phyloP scores from a whole-genome alignment of 2,888 invertebrate species.

The Drosophila ustulata region DNA sequence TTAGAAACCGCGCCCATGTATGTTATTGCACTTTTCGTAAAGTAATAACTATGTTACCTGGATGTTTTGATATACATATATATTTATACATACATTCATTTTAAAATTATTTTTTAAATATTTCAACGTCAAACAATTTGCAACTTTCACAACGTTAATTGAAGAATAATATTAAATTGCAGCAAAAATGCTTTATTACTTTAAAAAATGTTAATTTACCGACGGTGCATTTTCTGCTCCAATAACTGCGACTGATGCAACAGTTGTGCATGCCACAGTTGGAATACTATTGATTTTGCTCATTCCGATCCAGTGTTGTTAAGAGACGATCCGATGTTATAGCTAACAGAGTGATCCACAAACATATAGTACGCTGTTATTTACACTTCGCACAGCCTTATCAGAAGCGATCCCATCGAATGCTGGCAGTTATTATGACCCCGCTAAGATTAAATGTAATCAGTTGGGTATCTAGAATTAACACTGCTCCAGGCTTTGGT shows the following conservation, averaged over 20 bases:
- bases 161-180: no score
- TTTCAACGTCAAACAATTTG: no score
- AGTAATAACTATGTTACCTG: no score
- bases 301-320: neutral
- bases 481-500: conserved; percentile 18
- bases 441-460: conserved; percentile 3
- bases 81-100: no score
- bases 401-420: neutral
- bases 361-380: neutral
- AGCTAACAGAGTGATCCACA: neutral
- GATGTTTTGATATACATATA: no score
- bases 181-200: neutral
- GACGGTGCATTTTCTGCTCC: neutral
- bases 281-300: no score
- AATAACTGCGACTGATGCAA: neutral
- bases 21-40: no score
- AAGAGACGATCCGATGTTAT: neutral
- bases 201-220: neutral
- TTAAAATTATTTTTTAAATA: no score
- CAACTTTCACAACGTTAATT: no score
- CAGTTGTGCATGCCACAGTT: neutral
- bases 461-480: conserved; percentile 8
- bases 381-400: conserved; percentile 1
- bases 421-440: neutral
- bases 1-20: no score